Conservation (phyloP, 92 coral and sea anemone genomes). For the Siderastrea siderea region DNA sequence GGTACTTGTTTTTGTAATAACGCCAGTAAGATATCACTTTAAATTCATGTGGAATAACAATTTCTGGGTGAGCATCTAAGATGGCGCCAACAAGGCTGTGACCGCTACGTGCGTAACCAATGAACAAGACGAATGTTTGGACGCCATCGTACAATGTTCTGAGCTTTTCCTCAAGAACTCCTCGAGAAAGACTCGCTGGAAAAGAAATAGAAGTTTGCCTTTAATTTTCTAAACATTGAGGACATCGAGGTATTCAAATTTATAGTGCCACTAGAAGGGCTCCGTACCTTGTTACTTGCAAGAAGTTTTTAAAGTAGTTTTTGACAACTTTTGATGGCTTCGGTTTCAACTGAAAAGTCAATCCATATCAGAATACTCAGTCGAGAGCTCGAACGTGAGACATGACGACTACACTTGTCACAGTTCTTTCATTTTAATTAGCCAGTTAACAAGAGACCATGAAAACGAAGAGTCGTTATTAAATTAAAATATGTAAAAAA, state of each 20-base stretch:
- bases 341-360: no score
- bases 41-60: conserved; percentile 6
- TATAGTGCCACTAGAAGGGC: neutral
- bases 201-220: neutral
- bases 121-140: conserved; percentile 21
- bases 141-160: conserved; percentile 15
- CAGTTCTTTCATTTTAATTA: no score
- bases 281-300: neutral
- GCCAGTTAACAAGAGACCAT: no score
- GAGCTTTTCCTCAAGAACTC: neutral
- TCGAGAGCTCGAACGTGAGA: no score
- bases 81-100: conserved; percentile 33
- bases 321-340: no score
- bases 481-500: no score
- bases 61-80: conserved; percentile 24
- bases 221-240: neutral
- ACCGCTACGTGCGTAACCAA: conserved; percentile 29
- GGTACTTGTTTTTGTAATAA: neutral
- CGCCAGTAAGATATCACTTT: neutral
- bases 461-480: no score
- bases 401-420: no score
- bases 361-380: no score
- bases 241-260: neutral
- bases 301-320: no score
- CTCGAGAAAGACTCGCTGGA: neutral